Evolutionary conservation across 2,113 vertebrate species (phyloP).

Genomic region (Rousettus leschenaultii): DNA sequence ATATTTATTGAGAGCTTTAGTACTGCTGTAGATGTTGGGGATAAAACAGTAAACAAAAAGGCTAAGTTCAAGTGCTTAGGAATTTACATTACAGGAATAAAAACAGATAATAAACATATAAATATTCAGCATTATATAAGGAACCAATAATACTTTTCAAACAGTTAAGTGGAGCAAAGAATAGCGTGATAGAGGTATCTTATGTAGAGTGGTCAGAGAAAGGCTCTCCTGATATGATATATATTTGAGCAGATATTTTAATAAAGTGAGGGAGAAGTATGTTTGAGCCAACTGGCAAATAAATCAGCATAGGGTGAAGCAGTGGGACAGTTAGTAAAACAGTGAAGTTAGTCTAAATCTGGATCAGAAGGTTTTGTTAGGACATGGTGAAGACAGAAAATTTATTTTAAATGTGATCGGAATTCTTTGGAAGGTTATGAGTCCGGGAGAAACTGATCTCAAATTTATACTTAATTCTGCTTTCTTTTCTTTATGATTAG

Average conservation of each 20-base stretch:
- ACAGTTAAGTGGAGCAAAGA: background rate
- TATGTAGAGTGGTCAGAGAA: background rate
- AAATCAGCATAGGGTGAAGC: background rate
- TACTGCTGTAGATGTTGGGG: background rate
- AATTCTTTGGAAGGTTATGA: background rate
- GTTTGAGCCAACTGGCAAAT: background rate
- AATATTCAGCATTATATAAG: background rate
- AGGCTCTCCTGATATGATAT: background rate
- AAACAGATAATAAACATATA: background rate
- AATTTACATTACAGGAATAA: background rate
- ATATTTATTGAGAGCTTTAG: background rate
- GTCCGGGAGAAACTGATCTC: background rate
- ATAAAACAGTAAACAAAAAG: background rate
- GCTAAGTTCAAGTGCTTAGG: background rate
- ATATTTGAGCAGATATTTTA: background rate
- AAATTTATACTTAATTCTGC: slow-evolving; percentile 15
- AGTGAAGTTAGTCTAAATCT: background rate
- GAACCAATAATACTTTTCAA: background rate
- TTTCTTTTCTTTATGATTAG: background rate
- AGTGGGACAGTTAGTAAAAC: background rate
- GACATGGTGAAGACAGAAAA: background rate
- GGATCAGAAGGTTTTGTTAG: background rate
- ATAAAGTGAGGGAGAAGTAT: background rate
- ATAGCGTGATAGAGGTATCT: background rate
- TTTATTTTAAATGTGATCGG: background rate